A percentile compares a stretch with the other conserved stretches of the same genome.
Evolutionary conservation across 2,113 vertebrate species (phyloP).

Genomic region (Pangasianodon gigas): DNA sequence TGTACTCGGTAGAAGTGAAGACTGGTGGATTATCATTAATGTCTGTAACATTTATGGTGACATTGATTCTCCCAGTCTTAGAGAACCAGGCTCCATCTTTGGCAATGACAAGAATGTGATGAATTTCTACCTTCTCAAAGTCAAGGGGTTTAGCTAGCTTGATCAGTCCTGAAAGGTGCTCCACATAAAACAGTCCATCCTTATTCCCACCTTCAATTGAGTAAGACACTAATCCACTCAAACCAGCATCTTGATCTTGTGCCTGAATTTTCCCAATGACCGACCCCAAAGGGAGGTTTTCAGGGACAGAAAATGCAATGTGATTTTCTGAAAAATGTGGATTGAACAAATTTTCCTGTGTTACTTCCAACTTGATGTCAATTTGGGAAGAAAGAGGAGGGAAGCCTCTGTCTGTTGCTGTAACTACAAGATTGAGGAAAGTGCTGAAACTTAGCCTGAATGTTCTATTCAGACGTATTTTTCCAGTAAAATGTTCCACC

Average conservation of each 20-base stretch:
- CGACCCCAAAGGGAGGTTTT: conserved; percentile 69
- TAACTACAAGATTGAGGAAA: conserved; percentile 60
- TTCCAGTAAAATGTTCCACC: conserved; percentile 66
- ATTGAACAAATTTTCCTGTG: conserved; percentile 65
- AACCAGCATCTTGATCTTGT: conserved; percentile 69
- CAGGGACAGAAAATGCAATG: conserved; percentile 66
- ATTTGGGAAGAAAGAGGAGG: conserved; percentile 66
- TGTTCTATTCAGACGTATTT: conserved; percentile 60
- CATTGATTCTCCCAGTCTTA: conserved; percentile 61
- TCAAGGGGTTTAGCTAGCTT: conserved; percentile 66
- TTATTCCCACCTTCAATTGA: conserved; percentile 54
- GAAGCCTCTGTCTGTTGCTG: conserved; percentile 66
- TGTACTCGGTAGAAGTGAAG: conserved; percentile 64
- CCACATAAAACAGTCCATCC: conserved; percentile 66
- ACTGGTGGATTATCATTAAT: conserved; percentile 75
- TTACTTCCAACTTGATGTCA: conserved; percentile 67
- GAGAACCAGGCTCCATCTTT: conserved; percentile 70
- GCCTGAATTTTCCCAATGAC: conserved; percentile 71
- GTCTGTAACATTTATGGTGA: conserved; percentile 71
- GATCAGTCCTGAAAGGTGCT: conserved; percentile 67
- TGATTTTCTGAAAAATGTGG: conserved; percentile 64
- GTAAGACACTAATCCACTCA: conserved; percentile 70
- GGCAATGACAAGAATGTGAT: conserved; percentile 65
- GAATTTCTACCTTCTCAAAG: conserved; percentile 64
- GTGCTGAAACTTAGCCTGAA: conserved; percentile 55